phyloP scores from a whole-genome alignment of 2,888 invertebrate genomes.

The Athalia cordata region DNA sequence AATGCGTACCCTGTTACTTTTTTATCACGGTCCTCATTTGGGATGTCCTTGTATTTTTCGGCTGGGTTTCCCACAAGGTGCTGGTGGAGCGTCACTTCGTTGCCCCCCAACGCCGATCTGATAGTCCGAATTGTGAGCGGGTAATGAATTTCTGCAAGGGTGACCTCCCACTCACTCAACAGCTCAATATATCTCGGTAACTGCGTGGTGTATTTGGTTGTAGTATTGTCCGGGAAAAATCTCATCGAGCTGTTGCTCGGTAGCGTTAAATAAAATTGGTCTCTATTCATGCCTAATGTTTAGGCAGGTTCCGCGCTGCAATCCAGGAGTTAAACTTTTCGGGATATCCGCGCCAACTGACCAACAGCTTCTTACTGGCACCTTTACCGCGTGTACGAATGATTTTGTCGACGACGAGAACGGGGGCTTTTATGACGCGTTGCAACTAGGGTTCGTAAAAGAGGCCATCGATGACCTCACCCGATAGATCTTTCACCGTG shows the following conservation, averaged over 20 bases:
- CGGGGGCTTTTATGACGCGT: slow-evolving; percentile 50
- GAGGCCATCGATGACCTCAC: too few relatives aligned
- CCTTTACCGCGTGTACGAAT: not conserved
- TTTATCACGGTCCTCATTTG: not conserved
- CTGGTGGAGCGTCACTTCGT: not conserved
- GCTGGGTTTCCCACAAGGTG: not conserved
- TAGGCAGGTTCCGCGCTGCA: too few relatives aligned
- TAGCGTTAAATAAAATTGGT: slow-evolving; percentile 56
- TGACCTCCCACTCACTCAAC: slow-evolving; percentile 56
- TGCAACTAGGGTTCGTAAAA: slow-evolving; percentile 47
- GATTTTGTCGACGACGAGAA: too few relatives aligned
- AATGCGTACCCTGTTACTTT: not conserved
- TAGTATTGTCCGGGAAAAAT: slow-evolving; percentile 58
- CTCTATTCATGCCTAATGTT: slow-evolving; percentile 26
- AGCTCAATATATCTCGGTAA: slow-evolving; percentile 52
- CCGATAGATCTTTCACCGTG: too few relatives aligned
- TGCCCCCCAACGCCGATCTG: slow-evolving; percentile 10
- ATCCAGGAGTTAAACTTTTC: slow-evolving; percentile 26
- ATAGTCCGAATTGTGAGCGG: slow-evolving; percentile 48
- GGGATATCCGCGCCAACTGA: slow-evolving; percentile 12
- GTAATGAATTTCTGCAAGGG: slow-evolving; percentile 52
- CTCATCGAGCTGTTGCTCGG: slow-evolving; percentile 55
- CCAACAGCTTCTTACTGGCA: slow-evolving; percentile 18
- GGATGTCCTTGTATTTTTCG: not conserved
- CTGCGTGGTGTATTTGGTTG: slow-evolving; percentile 56